These are phyloP conservation scores for Bos indicus DNA, from an alignment of 2,113 vertebrate genomes.

Conservation along the genomic window DNA sequence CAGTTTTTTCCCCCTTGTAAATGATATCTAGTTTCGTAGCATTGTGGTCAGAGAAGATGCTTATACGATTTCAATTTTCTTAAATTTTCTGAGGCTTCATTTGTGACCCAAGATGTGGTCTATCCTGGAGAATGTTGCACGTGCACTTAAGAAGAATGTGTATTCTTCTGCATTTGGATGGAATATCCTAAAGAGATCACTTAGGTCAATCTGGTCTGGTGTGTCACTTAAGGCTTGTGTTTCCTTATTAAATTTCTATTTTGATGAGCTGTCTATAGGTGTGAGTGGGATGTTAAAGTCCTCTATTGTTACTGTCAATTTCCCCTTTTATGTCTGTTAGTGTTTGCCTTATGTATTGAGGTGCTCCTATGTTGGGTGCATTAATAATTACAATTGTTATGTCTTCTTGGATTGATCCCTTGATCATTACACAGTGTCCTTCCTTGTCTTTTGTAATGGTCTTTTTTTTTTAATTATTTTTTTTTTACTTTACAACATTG, in stretches of 20 bases:
- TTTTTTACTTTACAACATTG: too few relatives aligned
- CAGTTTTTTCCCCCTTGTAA: background rate
- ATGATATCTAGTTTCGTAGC: background rate
- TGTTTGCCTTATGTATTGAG: background rate
- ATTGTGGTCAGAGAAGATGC: background rate
- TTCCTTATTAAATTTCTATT: background rate
- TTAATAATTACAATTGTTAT: background rate
- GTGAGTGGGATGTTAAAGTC: background rate
- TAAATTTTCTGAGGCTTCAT: background rate
- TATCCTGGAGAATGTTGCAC: background rate
- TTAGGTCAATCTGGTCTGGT: background rate
- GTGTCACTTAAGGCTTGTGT: background rate
- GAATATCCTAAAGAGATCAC: background rate
- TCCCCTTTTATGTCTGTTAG: background rate
- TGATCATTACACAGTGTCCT: background rate
- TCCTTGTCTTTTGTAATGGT: background rate
- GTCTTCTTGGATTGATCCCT: background rate
- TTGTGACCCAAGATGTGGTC: background rate
- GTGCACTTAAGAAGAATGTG: background rate
- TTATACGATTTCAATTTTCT: background rate
- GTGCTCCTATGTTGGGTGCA: background rate
- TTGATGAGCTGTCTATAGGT: background rate
- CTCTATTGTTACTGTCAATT: background rate
- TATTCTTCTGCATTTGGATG: background rate
- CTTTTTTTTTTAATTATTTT: background rate